Conservation (phyloP, 2,797 vertebrate species). For the Hydrophis major region DNA sequence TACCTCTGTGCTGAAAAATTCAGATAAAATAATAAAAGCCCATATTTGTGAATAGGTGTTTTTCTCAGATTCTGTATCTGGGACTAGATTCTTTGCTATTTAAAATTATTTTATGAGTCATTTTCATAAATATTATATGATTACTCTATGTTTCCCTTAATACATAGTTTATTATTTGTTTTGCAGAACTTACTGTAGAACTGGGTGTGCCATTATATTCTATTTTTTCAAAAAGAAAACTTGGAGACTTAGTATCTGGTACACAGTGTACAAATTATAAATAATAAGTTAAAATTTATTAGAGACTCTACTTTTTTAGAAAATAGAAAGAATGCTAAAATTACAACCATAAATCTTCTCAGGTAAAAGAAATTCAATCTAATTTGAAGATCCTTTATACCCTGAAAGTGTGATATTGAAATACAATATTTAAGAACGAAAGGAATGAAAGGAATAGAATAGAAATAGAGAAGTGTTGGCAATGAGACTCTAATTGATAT, state of each 20-base stretch:
- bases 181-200: slow-evolving; percentile 4
- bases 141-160: neutral
- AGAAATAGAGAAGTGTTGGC: neutral
- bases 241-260: neutral
- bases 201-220: neutral
- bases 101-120: neutral
- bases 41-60: neutral
- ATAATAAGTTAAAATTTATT: neutral
- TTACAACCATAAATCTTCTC: neutral
- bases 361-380: neutral
- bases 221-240: neutral
- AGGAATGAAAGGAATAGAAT: neutral
- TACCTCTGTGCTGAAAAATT: neutral
- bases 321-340: neutral
- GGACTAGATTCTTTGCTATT: neutral
- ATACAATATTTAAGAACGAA: neutral
- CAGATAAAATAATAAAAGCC: neutral
- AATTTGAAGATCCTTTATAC: neutral
- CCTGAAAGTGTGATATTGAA: neutral
- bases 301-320: neutral
- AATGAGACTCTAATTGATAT: neutral
- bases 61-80: neutral
- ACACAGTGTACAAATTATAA: neutral
- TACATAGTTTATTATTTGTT: neutral
- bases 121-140: neutral